Evolutionary conservation across 2,113 vertebrate genomes (phyloP).

Genomic region (Gallinago undulata): DNA sequence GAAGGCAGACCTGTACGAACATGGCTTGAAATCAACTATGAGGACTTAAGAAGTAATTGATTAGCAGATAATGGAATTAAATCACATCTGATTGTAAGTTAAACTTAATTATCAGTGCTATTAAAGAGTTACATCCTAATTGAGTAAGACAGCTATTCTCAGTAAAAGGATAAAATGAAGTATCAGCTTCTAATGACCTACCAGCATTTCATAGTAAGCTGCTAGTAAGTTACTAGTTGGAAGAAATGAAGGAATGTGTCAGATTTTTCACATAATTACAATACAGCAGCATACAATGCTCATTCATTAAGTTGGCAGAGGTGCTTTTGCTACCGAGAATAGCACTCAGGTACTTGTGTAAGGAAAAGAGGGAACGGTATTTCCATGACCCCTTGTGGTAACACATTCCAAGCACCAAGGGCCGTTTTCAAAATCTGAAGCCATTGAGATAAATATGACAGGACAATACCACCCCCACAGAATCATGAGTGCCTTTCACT

Average conservation of each 20-base stretch:
- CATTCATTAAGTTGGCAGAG: slow-evolving; percentile 60
- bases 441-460: slow-evolving; percentile 71
- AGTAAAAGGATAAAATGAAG: slow-evolving; percentile 48
- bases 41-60: slow-evolving; percentile 17
- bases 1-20: slow-evolving; percentile 52
- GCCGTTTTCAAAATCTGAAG: slow-evolving; percentile 64
- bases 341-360: slow-evolving; percentile 54
- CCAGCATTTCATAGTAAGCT: slow-evolving; percentile 47
- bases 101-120: slow-evolving; percentile 58
- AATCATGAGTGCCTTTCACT: slow-evolving; percentile 78
- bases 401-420: slow-evolving; percentile 69
- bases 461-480: slow-evolving; percentile 73
- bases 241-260: slow-evolving; percentile 76
- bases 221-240: slow-evolving; percentile 56
- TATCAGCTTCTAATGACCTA: slow-evolving; percentile 58
- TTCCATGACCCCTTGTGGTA: slow-evolving; percentile 62
- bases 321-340: slow-evolving; percentile 47
- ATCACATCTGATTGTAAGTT: slow-evolving; percentile 50
- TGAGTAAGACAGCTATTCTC: slow-evolving; percentile 29
- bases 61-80: slow-evolving; percentile 51
- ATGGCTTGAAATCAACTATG: slow-evolving; percentile 51
- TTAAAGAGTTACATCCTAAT: slow-evolving; percentile 44
- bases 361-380: slow-evolving; percentile 61
- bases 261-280: slow-evolving; percentile 64
- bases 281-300: slow-evolving; percentile 68